Percentiles rank a stretch among this genome's conserved stretches.
Conservation (phyloP, 2,888 invertebrate genomes). For the Scaptomyza flava region DNA sequence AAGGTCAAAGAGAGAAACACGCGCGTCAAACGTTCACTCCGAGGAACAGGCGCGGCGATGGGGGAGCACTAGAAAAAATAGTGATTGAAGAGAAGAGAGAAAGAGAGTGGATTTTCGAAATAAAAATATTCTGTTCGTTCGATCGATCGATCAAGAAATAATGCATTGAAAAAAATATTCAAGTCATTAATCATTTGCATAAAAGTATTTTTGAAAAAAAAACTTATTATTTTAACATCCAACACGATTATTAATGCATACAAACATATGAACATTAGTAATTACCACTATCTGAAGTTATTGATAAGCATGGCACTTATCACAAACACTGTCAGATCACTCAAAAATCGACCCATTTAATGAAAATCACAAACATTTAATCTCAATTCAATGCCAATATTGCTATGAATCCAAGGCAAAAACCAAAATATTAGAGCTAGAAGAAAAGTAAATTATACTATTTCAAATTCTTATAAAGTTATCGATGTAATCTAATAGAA, state of each 20-base stretch:
- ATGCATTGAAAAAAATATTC: conserved; percentile 2
- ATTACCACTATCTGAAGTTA: conserved; percentile 29
- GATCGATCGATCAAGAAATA: conserved; percentile 21
- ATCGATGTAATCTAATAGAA: too few relatives aligned
- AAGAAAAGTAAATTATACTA: too few relatives aligned
- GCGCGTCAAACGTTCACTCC: conserved; percentile 50
- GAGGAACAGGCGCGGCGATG: not conserved
- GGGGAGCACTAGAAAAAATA: not conserved
- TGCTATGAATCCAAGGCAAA: conserved; percentile 13
- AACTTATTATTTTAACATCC: conserved; percentile 1
- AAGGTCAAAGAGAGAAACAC: conserved; percentile 70
- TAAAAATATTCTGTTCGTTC: conserved; percentile 1
- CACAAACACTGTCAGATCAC: conserved; percentile 8
- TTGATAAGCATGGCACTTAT: conserved; percentile 53
- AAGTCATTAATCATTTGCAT: not conserved
- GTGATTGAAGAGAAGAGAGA: conserved; percentile 6
- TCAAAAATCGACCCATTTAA: conserved; percentile 54
- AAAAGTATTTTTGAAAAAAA: too few relatives aligned
- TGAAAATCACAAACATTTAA: conserved; percentile 41
- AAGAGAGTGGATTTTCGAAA: not conserved
- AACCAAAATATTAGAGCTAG: too few relatives aligned
- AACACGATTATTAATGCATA: conserved; percentile 47
- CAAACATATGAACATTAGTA: conserved; percentile 30
- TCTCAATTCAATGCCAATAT: conserved; percentile 64
- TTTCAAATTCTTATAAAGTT: too few relatives aligned